Base-by-base conservation (phyloP, 1,140 invertebrate species). In the Eumeta japonica region DNA sequence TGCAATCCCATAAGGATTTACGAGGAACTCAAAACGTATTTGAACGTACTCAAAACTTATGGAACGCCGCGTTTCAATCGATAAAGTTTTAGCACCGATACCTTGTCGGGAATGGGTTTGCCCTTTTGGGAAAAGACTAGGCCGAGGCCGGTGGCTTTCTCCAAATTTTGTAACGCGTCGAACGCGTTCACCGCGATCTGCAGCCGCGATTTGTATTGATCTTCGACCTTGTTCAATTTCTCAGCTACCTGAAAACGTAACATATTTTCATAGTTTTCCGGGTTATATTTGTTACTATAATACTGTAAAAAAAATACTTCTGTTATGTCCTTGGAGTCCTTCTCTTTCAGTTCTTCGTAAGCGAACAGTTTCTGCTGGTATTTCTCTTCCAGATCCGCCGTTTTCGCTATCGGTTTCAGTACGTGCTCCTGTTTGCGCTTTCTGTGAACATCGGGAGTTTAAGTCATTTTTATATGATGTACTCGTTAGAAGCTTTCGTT, bases 101-200 rank as follows among this genome's bases (percentile, higher is more conserved):
- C 67, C 60, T 70, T 74, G 35, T 76, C 63, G 1, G 62, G 48
- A 20, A 77, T 62, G 3, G 60, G 63, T 46, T 68, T 71, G 15
- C 72, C 73, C 30, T 62, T 76, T 17, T 66, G 65, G 2, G 70
- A 67, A 43, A 65, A 75, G 33, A 68, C 72, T 7, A 76, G 52
- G 3, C 64, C 67, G 5, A 46, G 58, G 0, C 65, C 72, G 2
- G 61, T 68, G 2, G 44, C 56, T 28, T 52, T 52, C 41, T 75
- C 70, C 10, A 62, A 43, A 12, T 45, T 16, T 37, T 65, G 57
- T 10, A 75, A 50, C 17, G 41, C 52, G 24, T 67, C 47, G 42
- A 76, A 70, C 39, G 55, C 62, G 11, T 56, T 56, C 16, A 58
- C 54, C 2, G 54, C 62, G 11, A 63, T 44, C 27, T 58, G 43